phyloP scores from a whole-genome alignment of 2,888 invertebrate genomes.

The Dynastes tityus region DNA sequence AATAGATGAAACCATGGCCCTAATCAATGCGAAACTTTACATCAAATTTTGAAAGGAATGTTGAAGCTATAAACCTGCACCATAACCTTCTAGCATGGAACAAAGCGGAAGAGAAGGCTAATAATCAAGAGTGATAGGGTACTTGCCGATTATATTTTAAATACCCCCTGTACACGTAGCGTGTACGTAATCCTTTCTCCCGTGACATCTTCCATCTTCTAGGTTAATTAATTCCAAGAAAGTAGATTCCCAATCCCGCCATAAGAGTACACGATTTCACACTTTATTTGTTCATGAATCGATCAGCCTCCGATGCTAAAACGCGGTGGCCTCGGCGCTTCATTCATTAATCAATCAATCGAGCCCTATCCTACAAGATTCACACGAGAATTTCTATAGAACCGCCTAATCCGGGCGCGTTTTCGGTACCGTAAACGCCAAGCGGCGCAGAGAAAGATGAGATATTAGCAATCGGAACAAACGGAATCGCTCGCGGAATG shows the following conservation, averaged over 20 bases:
- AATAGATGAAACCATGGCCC: too few relatives aligned
- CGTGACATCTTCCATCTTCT: too few relatives aligned
- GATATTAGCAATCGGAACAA: background rate
- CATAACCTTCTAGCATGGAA: too few relatives aligned
- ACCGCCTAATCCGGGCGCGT: background rate
- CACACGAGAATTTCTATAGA: background rate
- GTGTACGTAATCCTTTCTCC: background rate
- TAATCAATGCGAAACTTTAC: too few relatives aligned
- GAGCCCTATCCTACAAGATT: background rate
- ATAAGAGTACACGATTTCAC: constrained; percentile 43
- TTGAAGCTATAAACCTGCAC: too few relatives aligned
- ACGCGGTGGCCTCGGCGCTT: background rate
- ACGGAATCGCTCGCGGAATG: background rate
- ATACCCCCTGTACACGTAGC: background rate
- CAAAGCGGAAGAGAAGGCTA: too few relatives aligned
- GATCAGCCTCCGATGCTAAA: background rate
- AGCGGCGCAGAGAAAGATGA: background rate
- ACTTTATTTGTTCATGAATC: constrained; percentile 44
- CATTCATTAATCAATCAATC: constrained; percentile 52
- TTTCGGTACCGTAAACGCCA: background rate
- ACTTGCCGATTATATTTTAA: too few relatives aligned
- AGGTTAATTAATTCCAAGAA: constrained; percentile 33
- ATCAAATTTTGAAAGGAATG: too few relatives aligned
- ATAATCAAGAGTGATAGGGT: too few relatives aligned
- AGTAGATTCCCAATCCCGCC: constrained; percentile 41